These are phyloP conservation scores for Helicorthomorpha holstii DNA, from an alignment of 1,140 invertebrate genomes.

Conservation along the genomic window DNA sequence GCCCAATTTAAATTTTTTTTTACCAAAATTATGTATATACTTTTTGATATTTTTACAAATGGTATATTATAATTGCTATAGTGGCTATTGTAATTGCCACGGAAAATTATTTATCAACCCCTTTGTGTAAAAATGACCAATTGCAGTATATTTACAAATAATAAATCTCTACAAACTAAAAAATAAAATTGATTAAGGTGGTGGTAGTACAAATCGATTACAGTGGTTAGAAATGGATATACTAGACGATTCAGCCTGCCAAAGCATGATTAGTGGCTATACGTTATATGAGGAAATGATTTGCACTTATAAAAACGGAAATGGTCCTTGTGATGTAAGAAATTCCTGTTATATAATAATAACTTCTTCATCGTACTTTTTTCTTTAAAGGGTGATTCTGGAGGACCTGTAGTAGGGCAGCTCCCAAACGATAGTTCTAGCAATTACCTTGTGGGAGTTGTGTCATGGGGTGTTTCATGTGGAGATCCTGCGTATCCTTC, in stretches of 20 bases:
- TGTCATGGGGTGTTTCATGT: conserved; percentile 20
- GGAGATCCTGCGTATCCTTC: conserved; percentile 17
- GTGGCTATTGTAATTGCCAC: no score
- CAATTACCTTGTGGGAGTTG: conserved; percentile 16
- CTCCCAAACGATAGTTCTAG: neutral
- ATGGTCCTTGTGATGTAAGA: conserved; percentile 20
- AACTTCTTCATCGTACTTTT: neutral
- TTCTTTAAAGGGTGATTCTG: conserved; percentile 16
- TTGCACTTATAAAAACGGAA: conserved; percentile 45
- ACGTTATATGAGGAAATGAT: conserved; percentile 63
- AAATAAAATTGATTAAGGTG: neutral
- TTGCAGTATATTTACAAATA: neutral
- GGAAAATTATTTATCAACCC: no score
- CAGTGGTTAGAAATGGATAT: neutral
- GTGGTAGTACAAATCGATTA: neutral
- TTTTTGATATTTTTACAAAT: neutral
- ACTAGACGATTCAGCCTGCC: neutral
- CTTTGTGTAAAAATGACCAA: neutral
- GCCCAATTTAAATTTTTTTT: neutral
- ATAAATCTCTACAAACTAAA: neutral
- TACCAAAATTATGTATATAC: neutral
- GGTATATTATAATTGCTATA: neutral
- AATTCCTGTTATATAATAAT: neutral
- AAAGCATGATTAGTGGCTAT: neutral
- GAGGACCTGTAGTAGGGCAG: conserved; percentile 17